These are phyloP conservation scores for Gouania willdenowi DNA, from an alignment of 2,797 vertebrate genomes.

Conservation along the genomic window DNA sequence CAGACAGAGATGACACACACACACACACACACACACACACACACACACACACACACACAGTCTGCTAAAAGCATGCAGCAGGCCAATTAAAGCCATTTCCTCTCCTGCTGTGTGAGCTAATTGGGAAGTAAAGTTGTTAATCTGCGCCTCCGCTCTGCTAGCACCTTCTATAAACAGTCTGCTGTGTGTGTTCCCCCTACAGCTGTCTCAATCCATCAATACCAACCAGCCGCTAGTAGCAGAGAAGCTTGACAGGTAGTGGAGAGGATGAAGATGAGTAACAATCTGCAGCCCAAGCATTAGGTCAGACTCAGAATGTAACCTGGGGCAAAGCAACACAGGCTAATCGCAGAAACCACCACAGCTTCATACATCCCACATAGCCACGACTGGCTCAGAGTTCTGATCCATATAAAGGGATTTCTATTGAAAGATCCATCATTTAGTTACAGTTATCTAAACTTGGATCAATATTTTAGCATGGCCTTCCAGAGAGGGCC, in stretches of 20 bases:
- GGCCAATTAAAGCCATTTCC: slow-evolving; percentile 48
- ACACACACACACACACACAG: too few species aligned
- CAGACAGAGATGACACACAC: slow-evolving; percentile 30
- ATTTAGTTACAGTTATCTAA: slow-evolving; percentile 35
- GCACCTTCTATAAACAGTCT: slow-evolving; percentile 32
- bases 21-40: background rate
- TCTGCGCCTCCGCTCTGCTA: slow-evolving; percentile 43
- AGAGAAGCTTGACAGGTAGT: slow-evolving; percentile 22
- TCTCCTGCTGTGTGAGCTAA: slow-evolving; percentile 51
- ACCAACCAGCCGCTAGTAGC: slow-evolving; percentile 20
- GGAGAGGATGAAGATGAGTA: slow-evolving; percentile 1
- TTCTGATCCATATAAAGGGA: slow-evolving; percentile 11
- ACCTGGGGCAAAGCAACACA: slow-evolving; percentile 23
- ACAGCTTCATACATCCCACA: slow-evolving; percentile 31
- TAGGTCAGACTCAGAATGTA: slow-evolving; percentile 18
- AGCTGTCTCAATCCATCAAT: slow-evolving; percentile 51
- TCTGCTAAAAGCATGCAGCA: slow-evolving; percentile 45
- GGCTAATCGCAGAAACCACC: slow-evolving; percentile 14
- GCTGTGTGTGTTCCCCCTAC: slow-evolving; percentile 35
- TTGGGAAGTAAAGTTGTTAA: slow-evolving; percentile 58
- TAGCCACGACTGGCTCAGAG: slow-evolving; percentile 13
- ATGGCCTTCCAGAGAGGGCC: background rate
- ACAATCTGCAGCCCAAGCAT: slow-evolving; percentile 16
- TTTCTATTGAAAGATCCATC: slow-evolving; percentile 23
- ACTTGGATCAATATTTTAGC: slow-evolving; percentile 28